Base-by-base conservation (phyloP, 2,888 invertebrate genomes). In the Lepidocyrtinus sp. region DNA sequence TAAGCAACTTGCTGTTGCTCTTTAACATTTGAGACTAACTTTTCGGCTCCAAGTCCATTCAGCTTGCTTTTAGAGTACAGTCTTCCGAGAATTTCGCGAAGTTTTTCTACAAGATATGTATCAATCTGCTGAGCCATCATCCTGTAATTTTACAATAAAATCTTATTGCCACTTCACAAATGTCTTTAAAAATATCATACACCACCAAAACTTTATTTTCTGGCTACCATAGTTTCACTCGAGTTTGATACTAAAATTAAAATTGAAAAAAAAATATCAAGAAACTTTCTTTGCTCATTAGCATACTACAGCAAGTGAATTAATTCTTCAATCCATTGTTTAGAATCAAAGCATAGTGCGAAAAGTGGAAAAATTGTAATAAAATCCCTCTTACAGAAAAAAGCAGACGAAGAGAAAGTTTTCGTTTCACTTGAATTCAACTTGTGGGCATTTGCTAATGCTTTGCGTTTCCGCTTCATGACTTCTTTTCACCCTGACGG, bases 61-160 rank as follows among this genome's bases (percentile, higher is more conserved):
- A 72, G n/a, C 62, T 74, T 59, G 9, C 67, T 45, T 65, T 62
- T 64, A 65, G 77, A 62, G n/a, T 84, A 81, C 2, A 85, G 62
- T 21, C 83, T 70, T n/a, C 80, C 25, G 12, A 85, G 69, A 21
- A 85, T 85, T 78, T 85, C 85, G 17, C 82, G 75, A 45, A 85
- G 81, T 70, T 85, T 85, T 62, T 83, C 82, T 1, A 80, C 84
- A 15, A 84, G 77, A 78, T 82, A 84, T 62, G 82, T 72, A 55
- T 85, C 85, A 50, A 75, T 25, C 63, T 80, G 70, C 63, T 80
- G 70, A 1, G 80, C 79, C 73, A 74, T 79, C 0, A 12, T 50
- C 2, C 36, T 36, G 36, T 12, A 7, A 12, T 7, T 36, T 5
- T 5, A 12, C 5, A 12, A 50, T n/a, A n/a, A n/a, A n/a, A n/a